Evolutionary conservation across 2,888 invertebrate species (phyloP), one percentile per base, ranked within the genome.

Genomic region (Thelaira solivaga): DNA sequence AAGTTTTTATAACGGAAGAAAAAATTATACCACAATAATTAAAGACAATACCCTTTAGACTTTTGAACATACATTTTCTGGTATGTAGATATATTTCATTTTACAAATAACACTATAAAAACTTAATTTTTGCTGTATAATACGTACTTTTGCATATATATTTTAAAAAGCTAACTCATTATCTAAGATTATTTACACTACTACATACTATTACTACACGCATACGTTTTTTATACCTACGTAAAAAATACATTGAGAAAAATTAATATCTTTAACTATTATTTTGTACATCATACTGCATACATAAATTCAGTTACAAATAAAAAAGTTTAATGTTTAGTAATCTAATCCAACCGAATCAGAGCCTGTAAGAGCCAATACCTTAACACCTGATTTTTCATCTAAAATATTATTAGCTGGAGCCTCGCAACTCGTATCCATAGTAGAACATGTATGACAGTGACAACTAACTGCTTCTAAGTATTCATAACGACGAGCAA

Each of bases 391-490:
- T 11, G 84, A 83, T 26, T 84, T 85, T 24, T 86, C 87, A 55
- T 86, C 85, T 29, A 88, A 51, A 13, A 85, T 83, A 80, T 87
- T 88, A 76, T 85, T 87, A 4, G 85, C 85, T 2, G 92, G 89
- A 1, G 92, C 92, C 86, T 94, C 94, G 86, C 94, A 94, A 83
- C 92, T 93, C 2, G 94, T 93, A 84, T 92, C 91, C 18, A 92
- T 91, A 0, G 93, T 91, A 80, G 92, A 91, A 88, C 94, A 95
- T 18, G 91, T 89, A 76, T 92, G 91, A 85, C 96, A 97, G 82
- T 92, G 92, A 86, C 96, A 97, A 59, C 92, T 91, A 2, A 92
- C 90, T 3, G 96, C 96, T 85, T 96, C 95, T 81, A 94, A 92
- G 83, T 94, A 95, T 81, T 93, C 93, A 86, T 94, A 95, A 36